These are phyloP conservation scores for Pangasius sanitwongsei DNA, from an alignment of 2,797 vertebrate species.

Conservation along the genomic window DNA sequence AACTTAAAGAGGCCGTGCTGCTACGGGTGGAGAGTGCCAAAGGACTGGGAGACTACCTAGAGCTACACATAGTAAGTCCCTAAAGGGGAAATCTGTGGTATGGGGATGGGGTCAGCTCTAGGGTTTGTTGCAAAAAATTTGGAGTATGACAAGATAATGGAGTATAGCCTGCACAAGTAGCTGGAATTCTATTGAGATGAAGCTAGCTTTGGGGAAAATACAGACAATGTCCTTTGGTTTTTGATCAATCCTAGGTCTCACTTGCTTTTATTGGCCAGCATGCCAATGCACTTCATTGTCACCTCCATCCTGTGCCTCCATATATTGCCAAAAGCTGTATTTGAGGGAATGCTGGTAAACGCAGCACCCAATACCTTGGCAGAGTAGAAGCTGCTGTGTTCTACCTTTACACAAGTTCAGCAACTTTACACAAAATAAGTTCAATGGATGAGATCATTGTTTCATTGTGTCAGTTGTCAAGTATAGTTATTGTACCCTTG, in stretches of 20 bases:
- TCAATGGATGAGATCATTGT: background rate
- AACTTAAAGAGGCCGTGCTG: conserved; percentile 89
- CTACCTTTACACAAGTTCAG: background rate
- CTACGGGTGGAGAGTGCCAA: conserved; percentile 94
- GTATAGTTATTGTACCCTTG: background rate
- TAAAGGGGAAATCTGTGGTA: background rate
- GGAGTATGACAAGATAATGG: background rate
- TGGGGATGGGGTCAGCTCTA: background rate
- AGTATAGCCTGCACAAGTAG: background rate
- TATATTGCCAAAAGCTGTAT: background rate
- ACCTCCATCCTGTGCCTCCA: background rate
- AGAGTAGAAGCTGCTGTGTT: background rate
- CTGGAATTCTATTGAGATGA: background rate
- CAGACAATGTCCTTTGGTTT: background rate
- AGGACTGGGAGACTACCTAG: conserved; percentile 90
- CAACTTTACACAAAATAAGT: background rate
- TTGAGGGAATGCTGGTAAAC: background rate
- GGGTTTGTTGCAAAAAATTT: background rate
- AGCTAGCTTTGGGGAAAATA: background rate
- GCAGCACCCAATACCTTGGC: background rate
- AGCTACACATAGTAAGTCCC: conserved; percentile 91
- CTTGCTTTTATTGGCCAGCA: background rate
- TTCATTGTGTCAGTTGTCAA: background rate
- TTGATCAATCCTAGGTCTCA: background rate
- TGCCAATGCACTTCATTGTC: too few relatives aligned